phyloP scores from a whole-genome alignment of 2,888 invertebrate species.

The Dermolepida albohirtum region DNA sequence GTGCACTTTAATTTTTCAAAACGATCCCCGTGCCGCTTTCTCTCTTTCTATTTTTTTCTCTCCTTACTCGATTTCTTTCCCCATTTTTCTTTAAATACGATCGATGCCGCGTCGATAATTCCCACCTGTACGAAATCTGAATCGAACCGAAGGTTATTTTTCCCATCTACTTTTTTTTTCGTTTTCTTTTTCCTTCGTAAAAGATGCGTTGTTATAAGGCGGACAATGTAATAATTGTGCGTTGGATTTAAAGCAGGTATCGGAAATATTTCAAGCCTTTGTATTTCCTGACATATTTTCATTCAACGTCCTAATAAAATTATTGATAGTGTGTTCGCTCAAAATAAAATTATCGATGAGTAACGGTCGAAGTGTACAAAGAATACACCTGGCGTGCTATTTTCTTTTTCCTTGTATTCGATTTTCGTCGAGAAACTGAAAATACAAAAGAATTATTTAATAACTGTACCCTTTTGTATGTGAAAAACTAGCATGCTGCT shows the following conservation, averaged over 20 bases:
- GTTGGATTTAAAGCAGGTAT: constrained; percentile 23
- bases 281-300: constrained; percentile 17
- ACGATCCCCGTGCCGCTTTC: constrained; percentile 1
- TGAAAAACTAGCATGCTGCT: too few relatives aligned
- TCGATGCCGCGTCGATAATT: constrained; percentile 27
- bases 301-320: constrained; percentile 24
- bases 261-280: constrained; percentile 28
- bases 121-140: constrained; percentile 45
- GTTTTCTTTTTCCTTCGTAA: not conserved
- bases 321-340: constrained; percentile 24
- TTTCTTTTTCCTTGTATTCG: constrained; percentile 7
- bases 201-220: constrained; percentile 17
- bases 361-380: constrained; percentile 14
- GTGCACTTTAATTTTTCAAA: constrained; percentile 37
- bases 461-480: too few relatives aligned
- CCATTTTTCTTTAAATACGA: not conserved
- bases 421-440: too few relatives aligned
- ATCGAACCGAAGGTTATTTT: constrained; percentile 37
- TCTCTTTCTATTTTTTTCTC: constrained; percentile 6
- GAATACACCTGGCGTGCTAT: constrained; percentile 16
- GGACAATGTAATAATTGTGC: constrained; percentile 24
- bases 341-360: constrained; percentile 25
- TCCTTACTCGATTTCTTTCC: constrained; percentile 15
- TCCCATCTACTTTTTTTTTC: constrained; percentile 8
- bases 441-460: too few relatives aligned